These are phyloP conservation scores for Drosophila fungiperda DNA, from an alignment of 2,888 invertebrate genomes.

Conservation along the genomic window DNA sequence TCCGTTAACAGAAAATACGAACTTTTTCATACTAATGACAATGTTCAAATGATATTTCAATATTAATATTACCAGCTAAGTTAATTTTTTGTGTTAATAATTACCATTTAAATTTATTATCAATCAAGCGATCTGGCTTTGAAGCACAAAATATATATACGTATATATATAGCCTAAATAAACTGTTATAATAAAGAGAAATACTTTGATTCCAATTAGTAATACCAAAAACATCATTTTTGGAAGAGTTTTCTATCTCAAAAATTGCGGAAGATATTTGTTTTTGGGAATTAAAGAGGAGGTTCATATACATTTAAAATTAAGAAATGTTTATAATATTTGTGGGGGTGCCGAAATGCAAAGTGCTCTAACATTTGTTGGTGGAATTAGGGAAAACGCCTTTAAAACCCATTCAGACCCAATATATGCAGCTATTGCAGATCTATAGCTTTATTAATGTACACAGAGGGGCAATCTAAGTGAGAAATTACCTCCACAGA, in stretches of 20 bases:
- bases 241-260: neutral
- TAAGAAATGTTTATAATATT: no score
- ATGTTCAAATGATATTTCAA: slow-evolving; percentile 23
- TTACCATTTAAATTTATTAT: neutral
- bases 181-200: neutral
- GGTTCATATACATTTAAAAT: neutral
- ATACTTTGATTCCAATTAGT: neutral
- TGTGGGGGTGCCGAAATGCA: no score
- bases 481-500: neutral
- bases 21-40: slow-evolving; percentile 29
- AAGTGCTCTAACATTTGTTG: no score
- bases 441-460: slow-evolving; percentile 35
- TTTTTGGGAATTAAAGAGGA: neutral
- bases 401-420: no score
- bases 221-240: neutral
- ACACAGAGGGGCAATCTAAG: slow-evolving; percentile 9
- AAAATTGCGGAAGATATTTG: neutral
- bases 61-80: slow-evolving; percentile 8
- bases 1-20: neutral
- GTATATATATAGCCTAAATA: neutral
- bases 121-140: neutral
- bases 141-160: neutral
- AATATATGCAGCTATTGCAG: slow-evolving; percentile 9
- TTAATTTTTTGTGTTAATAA: slow-evolving; percentile 25
- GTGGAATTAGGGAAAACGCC: no score